Evolutionary conservation across 1,140 invertebrate species (phyloP).

Genomic region (Tetramorium alpestre): DNA sequence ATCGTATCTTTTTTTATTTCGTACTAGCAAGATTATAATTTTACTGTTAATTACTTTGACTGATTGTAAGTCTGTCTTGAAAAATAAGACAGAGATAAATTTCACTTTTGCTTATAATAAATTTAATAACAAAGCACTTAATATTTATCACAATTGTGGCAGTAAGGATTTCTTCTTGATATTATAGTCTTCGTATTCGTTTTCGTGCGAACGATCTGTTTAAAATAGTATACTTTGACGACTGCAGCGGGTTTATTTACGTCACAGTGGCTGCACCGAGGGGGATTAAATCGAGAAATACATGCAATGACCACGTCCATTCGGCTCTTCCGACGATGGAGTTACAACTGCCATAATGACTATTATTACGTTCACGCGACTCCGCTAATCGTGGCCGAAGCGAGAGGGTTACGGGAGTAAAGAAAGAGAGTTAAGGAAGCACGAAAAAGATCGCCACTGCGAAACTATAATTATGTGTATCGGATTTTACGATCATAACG

Average conservation of each 20-base stretch:
- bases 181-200: background rate
- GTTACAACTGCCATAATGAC: conserved; percentile 55
- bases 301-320: conserved; percentile 41
- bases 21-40: background rate
- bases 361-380: conserved; percentile 61
- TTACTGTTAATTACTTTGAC: background rate
- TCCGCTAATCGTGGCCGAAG: conserved; percentile 40
- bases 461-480: conserved; percentile 47
- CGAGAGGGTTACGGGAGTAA: conserved; percentile 32
- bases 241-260: conserved; percentile 29
- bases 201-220: conserved; percentile 29
- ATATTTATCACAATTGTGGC: background rate
- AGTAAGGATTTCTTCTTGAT: background rate
- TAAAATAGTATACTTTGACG: conserved; percentile 14
- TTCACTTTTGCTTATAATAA: background rate
- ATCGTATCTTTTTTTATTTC: background rate
- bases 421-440: conserved; percentile 24
- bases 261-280: conserved; percentile 47
- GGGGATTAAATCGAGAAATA: conserved; percentile 52
- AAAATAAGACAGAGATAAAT: background rate
- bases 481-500: conserved; percentile 48
- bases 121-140: background rate
- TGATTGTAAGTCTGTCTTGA: background rate
- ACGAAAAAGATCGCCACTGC: conserved; percentile 50
- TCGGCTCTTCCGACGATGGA: conserved; percentile 44